Evolutionary conservation across 2,113 vertebrate genomes (phyloP).

Genomic region (Upupa epops): DNA sequence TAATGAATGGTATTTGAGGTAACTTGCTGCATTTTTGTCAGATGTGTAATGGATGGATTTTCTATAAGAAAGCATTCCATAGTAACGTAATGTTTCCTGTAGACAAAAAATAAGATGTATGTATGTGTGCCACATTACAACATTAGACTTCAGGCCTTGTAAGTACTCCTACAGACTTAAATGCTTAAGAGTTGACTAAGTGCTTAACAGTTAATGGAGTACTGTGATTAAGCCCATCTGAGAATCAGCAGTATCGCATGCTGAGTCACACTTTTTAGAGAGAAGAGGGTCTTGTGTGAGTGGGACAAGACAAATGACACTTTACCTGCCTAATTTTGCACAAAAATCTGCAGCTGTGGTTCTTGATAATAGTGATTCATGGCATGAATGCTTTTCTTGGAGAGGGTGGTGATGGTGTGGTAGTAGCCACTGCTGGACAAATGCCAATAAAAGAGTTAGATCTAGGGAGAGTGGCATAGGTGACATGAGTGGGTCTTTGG

Average conservation of each 20-base stretch:
- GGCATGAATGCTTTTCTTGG: neutral
- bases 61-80: neutral
- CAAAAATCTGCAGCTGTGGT: neutral
- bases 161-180: neutral
- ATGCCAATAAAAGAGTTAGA: neutral
- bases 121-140: no score
- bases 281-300: neutral
- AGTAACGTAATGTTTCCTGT: neutral
- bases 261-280: neutral
- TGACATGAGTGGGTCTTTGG: accelerated
- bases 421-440: neutral
- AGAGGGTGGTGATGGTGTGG: neutral
- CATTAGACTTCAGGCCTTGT: neutral
- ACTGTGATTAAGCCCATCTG: neutral
- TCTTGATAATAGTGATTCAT: neutral
- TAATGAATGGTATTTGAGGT: neutral
- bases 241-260: neutral
- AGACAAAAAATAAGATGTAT: neutral
- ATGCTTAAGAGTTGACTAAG: neutral
- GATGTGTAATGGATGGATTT: neutral
- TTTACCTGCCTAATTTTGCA: neutral
- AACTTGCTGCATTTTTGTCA: neutral
- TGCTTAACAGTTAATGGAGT: neutral
- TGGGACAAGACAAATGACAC: neutral
- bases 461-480: neutral